Evolutionary conservation across 2,888 invertebrate genomes (phyloP).

Genomic region (Phlogophora meticulosa): DNA sequence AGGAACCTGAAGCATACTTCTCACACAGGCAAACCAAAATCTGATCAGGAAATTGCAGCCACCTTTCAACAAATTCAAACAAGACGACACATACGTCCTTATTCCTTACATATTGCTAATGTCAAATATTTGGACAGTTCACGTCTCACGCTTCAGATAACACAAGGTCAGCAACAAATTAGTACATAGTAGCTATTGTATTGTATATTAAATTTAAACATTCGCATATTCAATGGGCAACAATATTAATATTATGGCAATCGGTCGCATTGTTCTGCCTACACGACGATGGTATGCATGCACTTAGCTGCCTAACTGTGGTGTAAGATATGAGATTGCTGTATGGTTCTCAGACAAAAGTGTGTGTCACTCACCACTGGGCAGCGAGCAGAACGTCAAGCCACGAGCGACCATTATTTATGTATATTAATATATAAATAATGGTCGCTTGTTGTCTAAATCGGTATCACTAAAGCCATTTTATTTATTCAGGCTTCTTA

Average conservation of each 20-base stretch:
- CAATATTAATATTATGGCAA: slow-evolving; percentile 71
- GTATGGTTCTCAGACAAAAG: neutral
- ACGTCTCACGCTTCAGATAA: slow-evolving; percentile 26
- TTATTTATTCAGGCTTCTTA: neutral
- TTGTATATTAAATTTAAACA: slow-evolving; percentile 50
- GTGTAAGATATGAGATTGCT: slow-evolving; percentile 33
- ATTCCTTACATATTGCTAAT: slow-evolving; percentile 25
- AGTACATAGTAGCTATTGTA: slow-evolving; percentile 54
- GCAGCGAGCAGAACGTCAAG: too few relatives aligned
- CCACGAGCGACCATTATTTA: too few relatives aligned
- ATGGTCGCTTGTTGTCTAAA: too few relatives aligned
- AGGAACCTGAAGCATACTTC: too few relatives aligned
- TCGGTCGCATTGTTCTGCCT: slow-evolving; percentile 80
- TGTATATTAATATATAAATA: too few relatives aligned
- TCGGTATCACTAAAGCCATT: too few relatives aligned
- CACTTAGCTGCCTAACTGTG: slow-evolving; percentile 46
- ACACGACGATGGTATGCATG: slow-evolving; percentile 70
- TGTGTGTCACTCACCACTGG: too few relatives aligned
- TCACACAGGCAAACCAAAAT: too few relatives aligned
- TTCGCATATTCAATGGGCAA: slow-evolving; percentile 82
- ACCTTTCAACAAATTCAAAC: slow-evolving; percentile 7
- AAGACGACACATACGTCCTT: slow-evolving; percentile 24
- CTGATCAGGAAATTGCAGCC: slow-evolving; percentile 13
- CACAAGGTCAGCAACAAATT: slow-evolving; percentile 57
- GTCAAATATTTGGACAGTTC: slow-evolving; percentile 60